Conservation (phyloP, 2,797 vertebrate genomes). For the Melanitta fusca region DNA sequence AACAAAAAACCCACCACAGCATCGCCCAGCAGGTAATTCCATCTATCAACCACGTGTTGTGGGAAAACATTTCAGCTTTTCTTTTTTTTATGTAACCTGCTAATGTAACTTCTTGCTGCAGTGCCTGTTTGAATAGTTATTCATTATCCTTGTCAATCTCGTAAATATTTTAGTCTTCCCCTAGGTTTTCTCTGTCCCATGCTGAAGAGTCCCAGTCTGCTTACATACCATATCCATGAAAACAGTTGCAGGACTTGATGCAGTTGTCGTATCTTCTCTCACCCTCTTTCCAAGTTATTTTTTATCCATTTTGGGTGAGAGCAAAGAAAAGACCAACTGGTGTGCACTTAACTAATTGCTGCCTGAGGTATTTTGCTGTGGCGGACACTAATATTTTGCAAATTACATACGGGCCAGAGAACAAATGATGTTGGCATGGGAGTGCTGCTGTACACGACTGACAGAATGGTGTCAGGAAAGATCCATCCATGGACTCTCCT, state of each 20-base stretch:
- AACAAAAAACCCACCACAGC: not conserved
- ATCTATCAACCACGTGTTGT: not conserved
- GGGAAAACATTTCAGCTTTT: not conserved
- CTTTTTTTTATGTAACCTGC: not conserved
- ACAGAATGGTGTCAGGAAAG: not conserved
- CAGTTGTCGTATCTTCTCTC: not conserved
- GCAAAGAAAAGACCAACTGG: not conserved
- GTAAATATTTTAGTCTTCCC: not conserved
- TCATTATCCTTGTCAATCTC: not conserved
- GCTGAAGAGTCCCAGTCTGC: not conserved
- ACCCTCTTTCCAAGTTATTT: not conserved
- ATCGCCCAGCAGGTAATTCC: not conserved
- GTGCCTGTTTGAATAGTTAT: not conserved
- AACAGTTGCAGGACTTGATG: not conserved
- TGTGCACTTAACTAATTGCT: not conserved
- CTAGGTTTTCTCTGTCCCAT: not conserved
- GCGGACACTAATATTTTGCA: not conserved
- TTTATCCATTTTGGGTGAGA: not conserved
- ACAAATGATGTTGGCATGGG: not conserved
- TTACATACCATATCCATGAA: not conserved
- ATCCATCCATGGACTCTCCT: fast-evolving
- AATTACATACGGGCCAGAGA: not conserved
- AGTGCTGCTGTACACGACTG: not conserved
- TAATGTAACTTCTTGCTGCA: not conserved
- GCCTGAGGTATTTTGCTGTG: not conserved